Evolutionary conservation across 1,140 invertebrate genomes (phyloP), one percentile per base, ranked within the genome.

Genomic region (Heliconius hewitsoni): DNA sequence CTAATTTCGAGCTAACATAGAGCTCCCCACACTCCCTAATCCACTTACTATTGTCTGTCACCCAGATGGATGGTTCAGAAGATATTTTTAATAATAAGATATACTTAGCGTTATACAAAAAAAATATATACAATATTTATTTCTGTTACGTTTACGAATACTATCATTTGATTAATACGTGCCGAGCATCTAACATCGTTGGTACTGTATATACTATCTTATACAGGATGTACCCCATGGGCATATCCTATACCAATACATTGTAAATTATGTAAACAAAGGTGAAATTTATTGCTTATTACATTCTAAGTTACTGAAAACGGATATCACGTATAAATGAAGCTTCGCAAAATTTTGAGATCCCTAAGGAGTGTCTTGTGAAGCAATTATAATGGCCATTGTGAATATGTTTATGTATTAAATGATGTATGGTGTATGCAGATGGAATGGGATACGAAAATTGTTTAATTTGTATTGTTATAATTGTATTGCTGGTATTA

Each of bases 211-310:
- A 2, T 34, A 34, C 42, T 13, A 23, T 23, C 57, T 27, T 66
- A 66, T 11, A 66, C 23, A 66, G 23, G 57, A 8, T 60, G 23
- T 23, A 52, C 42, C 39, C 73, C 73, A 74, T 71, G 71, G n/a
- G 71, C 30, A 37, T 71, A 71, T 39, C 37, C 71, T 71, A 71
- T 71, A 71, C 71, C 71, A n/a, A 71, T 71, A 71, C 34, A 39
- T 42, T 42, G 73, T 80, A 80, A 85, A 81, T 86, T 85, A 85
- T 83, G 82, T 82, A 84, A 88, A 88, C 86, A 88, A 88, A 86
- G 82, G 86, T 86, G 73, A 71, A 86, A 87, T 86, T 88, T 88
- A 88, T 88, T 77, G 82, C 78, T 85, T 86, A 88, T 88, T 84
- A 83, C 72, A 57, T 57, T 42, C 78, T 86, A 84, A 82, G 83